Evolutionary conservation across 2,113 vertebrate genomes (phyloP).

Genomic region (Salvelinus sp.): DNA sequence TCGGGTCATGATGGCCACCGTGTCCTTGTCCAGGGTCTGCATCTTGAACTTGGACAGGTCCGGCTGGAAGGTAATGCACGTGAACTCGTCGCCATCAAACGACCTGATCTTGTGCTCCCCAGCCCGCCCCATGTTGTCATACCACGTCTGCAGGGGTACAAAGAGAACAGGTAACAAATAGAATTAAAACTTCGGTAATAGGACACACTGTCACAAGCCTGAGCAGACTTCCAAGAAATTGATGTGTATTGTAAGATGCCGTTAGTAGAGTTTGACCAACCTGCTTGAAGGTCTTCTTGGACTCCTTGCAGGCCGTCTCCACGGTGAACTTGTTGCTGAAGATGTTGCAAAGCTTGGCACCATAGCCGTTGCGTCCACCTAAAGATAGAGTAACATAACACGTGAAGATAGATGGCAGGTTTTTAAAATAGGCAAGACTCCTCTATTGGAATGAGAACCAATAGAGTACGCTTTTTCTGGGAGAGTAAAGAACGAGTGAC

Average conservation of each 20-base stretch:
- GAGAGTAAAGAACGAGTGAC: no score
- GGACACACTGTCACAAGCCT: no score
- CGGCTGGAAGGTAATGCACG: constrained; percentile 92
- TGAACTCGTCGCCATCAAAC: constrained; percentile 89
- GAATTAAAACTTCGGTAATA: not conserved
- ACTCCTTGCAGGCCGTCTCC: constrained; percentile 91
- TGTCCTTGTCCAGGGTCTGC: constrained; percentile 89
- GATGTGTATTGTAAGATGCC: not conserved
- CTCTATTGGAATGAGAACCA: no score
- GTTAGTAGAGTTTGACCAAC: constrained; percentile 48
- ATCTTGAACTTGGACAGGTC: constrained; percentile 97
- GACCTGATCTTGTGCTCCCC: constrained; percentile 81
- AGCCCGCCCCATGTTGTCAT: constrained; percentile 88
- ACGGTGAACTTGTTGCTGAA: constrained; percentile 97
- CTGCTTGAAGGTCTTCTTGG: constrained; percentile 90
- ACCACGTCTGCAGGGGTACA: constrained; percentile 83
- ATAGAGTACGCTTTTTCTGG: no score
- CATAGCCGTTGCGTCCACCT: constrained; percentile 99
- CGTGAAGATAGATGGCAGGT: not conserved
- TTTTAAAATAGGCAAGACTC: not conserved
- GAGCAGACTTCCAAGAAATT: not conserved
- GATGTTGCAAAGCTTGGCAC: constrained; percentile 98
- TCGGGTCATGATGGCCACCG: constrained; percentile 91
- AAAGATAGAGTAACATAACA: not conserved
- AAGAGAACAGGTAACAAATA: not conserved